Conservation (phyloP, 2,888 invertebrate species). For the Meta bourneti region DNA sequence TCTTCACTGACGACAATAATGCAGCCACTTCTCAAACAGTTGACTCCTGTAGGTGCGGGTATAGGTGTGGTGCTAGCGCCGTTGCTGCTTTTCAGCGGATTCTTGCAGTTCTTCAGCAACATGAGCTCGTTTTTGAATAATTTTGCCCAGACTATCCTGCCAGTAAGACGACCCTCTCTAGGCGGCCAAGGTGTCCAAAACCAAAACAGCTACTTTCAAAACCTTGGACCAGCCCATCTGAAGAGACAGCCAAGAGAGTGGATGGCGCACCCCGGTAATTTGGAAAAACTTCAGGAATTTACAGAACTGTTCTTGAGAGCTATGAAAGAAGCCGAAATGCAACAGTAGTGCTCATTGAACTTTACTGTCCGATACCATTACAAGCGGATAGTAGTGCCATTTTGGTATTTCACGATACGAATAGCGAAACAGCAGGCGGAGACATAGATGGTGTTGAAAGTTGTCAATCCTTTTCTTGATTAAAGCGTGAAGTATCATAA, state of each 20-base stretch:
- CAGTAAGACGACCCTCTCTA: slow-evolving; percentile 44
- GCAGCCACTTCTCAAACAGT: slow-evolving; percentile 71
- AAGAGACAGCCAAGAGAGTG: slow-evolving; percentile 71
- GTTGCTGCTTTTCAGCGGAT: slow-evolving; percentile 66
- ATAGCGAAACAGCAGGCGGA: slow-evolving; percentile 2
- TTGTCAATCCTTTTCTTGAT: background rate
- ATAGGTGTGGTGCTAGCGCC: slow-evolving; percentile 68
- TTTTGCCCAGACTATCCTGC: slow-evolving; percentile 65
- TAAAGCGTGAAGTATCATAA: slow-evolving; percentile 49
- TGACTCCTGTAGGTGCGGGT: slow-evolving; percentile 72
- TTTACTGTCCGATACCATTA: slow-evolving; percentile 10
- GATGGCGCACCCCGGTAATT: slow-evolving; percentile 37
- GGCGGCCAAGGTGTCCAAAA: slow-evolving; percentile 5
- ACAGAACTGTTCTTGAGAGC: slow-evolving; percentile 63
- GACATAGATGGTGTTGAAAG: background rate
- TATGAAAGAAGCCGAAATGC: slow-evolving; percentile 60
- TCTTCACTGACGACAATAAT: slow-evolving; percentile 49
- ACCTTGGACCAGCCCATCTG: slow-evolving; percentile 46
- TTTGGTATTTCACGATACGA: slow-evolving; percentile 40
- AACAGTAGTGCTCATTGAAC: slow-evolving; percentile 1
- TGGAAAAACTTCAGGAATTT: slow-evolving; percentile 57
- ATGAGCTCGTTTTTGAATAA: slow-evolving; percentile 67
- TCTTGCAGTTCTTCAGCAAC: slow-evolving; percentile 69
- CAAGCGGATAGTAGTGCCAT: slow-evolving; percentile 58
- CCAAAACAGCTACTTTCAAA: slow-evolving; percentile 60